Conservation (phyloP, 1,140 invertebrate species). For the Drosophila nikananu region DNA sequence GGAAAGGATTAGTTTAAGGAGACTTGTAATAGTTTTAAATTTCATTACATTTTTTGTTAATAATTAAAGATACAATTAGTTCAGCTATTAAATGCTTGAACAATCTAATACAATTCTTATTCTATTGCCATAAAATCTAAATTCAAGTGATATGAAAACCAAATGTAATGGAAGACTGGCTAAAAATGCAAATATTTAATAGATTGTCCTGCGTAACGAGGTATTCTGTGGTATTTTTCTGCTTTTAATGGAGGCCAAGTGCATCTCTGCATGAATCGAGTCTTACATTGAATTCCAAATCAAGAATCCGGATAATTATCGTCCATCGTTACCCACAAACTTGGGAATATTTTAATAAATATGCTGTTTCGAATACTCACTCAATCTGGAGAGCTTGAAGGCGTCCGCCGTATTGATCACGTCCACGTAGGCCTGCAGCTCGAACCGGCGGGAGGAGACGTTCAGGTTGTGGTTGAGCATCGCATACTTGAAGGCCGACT, state of each 20-base stretch:
- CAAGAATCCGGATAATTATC: slow-evolving; percentile 13
- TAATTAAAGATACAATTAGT: too few species aligned
- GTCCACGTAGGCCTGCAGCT: slow-evolving; percentile 94
- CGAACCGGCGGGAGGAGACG: slow-evolving; percentile 90
- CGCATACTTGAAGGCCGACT: slow-evolving; percentile 94
- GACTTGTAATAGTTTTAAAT: too few species aligned
- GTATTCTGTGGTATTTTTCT: slow-evolving; percentile 3
- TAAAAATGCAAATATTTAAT: slow-evolving; percentile 54
- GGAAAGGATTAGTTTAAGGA: not conserved
- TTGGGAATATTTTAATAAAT: not conserved
- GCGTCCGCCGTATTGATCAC: slow-evolving; percentile 97
- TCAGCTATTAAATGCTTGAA: not conserved
- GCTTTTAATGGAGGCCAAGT: not conserved
- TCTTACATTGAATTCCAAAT: not conserved
- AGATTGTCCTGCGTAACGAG: slow-evolving; percentile 17
- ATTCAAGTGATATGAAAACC: not conserved
- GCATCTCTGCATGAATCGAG: slow-evolving; percentile 14
- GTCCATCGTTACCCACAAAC: not conserved
- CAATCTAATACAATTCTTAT: not conserved
- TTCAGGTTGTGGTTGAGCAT: slow-evolving; percentile 93
- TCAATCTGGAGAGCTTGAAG: slow-evolving; percentile 94
- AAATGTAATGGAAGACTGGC: slow-evolving; percentile 12
- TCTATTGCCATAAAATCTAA: not conserved
- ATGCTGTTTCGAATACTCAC: slow-evolving; percentile 88
- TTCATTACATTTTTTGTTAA: too few species aligned